Evolutionary conservation across 2,888 invertebrate genomes (phyloP), one percentile per base, ranked within the genome.

Genomic region (Morpho deidamia): DNA sequence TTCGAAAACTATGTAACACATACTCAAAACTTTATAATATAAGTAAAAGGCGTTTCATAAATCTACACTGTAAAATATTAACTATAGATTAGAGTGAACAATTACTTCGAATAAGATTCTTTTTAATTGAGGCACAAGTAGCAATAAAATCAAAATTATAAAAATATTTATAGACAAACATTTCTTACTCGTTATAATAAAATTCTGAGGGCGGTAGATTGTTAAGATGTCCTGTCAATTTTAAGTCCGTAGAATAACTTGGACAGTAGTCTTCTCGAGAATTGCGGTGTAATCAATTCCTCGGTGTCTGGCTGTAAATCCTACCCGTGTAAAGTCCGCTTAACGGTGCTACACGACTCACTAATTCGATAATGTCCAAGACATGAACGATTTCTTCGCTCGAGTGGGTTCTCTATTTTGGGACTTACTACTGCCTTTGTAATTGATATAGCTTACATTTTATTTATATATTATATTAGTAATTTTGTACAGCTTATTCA

Each of bases 291-390:
- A 43, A 38, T 44, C 50, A 44, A 38, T 44, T 50, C 11, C n/a
- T 50, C 2, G 11, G 43, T 43, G 33, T 9, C 32, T 32, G 32
- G 38, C 38, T 43, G 37, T 50, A 50, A 50, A 50, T 50, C 50
- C 43, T 32, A 32, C 32, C 23, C 37, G 50, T 50, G 50, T 50
- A 44, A 44, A 50, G 50, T 50, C 50, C 43, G 73, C 71, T 70
- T 74, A 69, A 71, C 72, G 67, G 70, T 68, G 64, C 64, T 74
- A 72, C 75, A 71, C 79, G 78, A 77, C 74, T 75, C 70, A 71
- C 79, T 86, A 84, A 87, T 85, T 82, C 82, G 75, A 83, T 85
- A 83, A 86, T 79, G 74, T 72, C 72, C 70, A 68, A 72, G 77
- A 74, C 70, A 71, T 69, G 74, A 74, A 68, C 71, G 68, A 69